phyloP scores from a whole-genome alignment of 1,140 invertebrate species.

The Chionoecetes opilio region DNA sequence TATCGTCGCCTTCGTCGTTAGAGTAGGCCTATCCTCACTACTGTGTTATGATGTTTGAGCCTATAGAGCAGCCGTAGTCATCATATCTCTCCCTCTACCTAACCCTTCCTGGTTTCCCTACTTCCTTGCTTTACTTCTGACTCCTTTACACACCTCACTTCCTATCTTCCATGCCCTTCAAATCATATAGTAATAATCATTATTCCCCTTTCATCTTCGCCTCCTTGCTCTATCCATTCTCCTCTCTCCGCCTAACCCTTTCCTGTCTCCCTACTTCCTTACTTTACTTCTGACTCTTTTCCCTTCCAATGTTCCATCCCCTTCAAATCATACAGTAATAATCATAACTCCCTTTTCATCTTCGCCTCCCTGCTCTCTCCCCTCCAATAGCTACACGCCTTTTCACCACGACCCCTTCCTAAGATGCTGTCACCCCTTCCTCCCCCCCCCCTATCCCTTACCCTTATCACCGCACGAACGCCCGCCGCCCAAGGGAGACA shows the following conservation, averaged over 20 bases:
- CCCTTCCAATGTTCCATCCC: not conserved
- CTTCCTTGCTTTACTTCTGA: too few species aligned
- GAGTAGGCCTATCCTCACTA: too few species aligned
- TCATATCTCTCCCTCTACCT: too few species aligned
- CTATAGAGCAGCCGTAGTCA: too few species aligned
- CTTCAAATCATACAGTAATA: not conserved
- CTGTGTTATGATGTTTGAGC: too few species aligned
- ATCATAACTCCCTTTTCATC: not conserved
- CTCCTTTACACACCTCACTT: not conserved
- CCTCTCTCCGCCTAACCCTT: too few species aligned
- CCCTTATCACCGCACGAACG: not conserved
- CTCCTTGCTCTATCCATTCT: not conserved
- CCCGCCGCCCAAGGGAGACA: not conserved
- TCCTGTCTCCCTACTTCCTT: too few species aligned
- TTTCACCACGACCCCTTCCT: not conserved
- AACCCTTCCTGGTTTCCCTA: too few species aligned
- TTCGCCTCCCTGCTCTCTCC: not conserved
- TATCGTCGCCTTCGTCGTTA: too few species aligned
- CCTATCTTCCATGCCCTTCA: not conserved
- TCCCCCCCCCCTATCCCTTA: not conserved
- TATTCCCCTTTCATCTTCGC: not conserved
- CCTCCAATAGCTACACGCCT: not conserved
- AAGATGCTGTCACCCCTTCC: not conserved
- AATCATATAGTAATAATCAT: too few species aligned
- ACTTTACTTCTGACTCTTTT: not conserved